These are phyloP conservation scores for Luidia sarsii DNA, from an alignment of 53 echinoderm and acorn worm genomes.

Conservation along the genomic window DNA sequence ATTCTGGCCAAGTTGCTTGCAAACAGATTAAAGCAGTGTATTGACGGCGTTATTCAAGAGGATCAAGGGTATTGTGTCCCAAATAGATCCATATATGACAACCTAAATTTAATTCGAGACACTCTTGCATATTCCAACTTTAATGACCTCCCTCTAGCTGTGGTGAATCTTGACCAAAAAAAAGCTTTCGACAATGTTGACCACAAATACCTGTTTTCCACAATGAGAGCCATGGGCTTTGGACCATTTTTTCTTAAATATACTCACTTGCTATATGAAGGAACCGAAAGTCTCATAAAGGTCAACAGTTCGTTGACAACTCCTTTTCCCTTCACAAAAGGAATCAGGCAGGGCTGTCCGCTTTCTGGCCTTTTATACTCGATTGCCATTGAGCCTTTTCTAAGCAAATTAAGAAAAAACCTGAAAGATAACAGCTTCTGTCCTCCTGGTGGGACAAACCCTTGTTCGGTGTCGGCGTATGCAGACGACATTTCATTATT, in stretches of 20 bases:
- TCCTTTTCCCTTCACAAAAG: conserved; percentile 29
- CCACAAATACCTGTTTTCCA: conserved; percentile 33
- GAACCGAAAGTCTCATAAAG: conserved; percentile 6
- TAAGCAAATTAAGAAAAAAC: not conserved
- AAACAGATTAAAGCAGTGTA: too few species aligned
- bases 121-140: not conserved
- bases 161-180: conserved; percentile 7
- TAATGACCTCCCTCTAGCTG: conserved; percentile 8
- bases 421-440: not conserved
- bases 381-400: conserved; percentile 35
- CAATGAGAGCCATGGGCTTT: too few species aligned
- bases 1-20: conserved; percentile 37
- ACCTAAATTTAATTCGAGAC: conserved; percentile 60
- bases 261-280: not conserved
- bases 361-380: conserved; percentile 26
- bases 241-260: conserved; percentile 4
- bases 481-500: conserved; percentile 34
- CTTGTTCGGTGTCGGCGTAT: too few species aligned
- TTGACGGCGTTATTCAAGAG: conserved; percentile 19
- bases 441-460: not conserved
- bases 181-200: conserved; percentile 36
- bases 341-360: conserved; percentile 36
- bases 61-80: conserved; percentile 65
- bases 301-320: conserved; percentile 27
- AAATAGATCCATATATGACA: conserved; percentile 55